These are phyloP conservation scores for Limnephilus marmoratus DNA, from an alignment of 2,888 invertebrate species.

Conservation along the genomic window DNA sequence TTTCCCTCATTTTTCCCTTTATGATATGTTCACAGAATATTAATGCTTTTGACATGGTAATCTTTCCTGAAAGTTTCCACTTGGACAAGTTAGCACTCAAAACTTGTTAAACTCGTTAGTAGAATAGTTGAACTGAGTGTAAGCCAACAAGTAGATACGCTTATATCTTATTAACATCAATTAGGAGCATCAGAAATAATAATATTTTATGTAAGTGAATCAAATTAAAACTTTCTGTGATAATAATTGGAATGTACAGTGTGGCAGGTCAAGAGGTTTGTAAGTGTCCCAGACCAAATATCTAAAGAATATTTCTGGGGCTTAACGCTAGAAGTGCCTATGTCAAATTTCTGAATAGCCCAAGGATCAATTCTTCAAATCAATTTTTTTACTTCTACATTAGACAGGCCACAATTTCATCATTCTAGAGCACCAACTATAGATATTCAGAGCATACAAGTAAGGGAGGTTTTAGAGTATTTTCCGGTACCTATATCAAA, in stretches of 20 bases:
- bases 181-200: not conserved
- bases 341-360: too few relatives aligned
- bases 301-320: too few relatives aligned
- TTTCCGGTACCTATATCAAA: too few relatives aligned
- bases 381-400: too few relatives aligned
- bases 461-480: too few relatives aligned
- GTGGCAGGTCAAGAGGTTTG: not conserved
- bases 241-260: not conserved
- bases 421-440: too few relatives aligned
- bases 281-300: too few relatives aligned
- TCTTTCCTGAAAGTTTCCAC: not conserved
- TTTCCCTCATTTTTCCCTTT: not conserved
- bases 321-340: too few relatives aligned
- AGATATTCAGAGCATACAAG: too few relatives aligned
- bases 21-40: not conserved
- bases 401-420: too few relatives aligned
- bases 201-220: not conserved
- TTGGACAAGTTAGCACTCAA: not conserved
- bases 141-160: not conserved
- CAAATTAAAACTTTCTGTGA: not conserved
- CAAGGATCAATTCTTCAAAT: too few relatives aligned
- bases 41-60: constrained; percentile 2
- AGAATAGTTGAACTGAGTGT: not conserved
- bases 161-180: not conserved
- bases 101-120: not conserved